Base-by-base conservation (phyloP, 1,140 invertebrate species). In the Laupala kohalensis region DNA sequence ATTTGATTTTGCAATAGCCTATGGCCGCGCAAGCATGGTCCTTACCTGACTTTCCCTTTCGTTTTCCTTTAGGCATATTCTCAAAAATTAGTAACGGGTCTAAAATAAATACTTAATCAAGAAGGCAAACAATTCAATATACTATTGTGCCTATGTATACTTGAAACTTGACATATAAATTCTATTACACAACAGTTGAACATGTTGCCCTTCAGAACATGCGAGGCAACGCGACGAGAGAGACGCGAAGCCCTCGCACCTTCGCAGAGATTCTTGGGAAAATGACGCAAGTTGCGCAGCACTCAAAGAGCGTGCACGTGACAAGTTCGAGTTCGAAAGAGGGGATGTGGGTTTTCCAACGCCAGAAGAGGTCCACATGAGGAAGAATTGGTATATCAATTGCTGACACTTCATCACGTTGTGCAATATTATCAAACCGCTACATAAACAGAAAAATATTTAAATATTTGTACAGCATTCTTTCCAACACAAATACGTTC, bases 101-200 rank as follows among this genome's bases (percentile, higher is more conserved):
- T 73, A 73, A 73, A 70, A 73, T 67, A 66, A 63, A 70, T 69
- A 67, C 69, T 67, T 71, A 70, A 71, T 73, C 72, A 73, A 69
- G 72, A 73, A 12, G 72, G 72, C 68, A 71, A 73, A 71, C 72
- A 73, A 25, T 73, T 73, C 30, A 73, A 73, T 71, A 71, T 73
- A 71, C 62, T 62, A 64, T 71, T 71, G 25, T n/a, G 25, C 63
- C 72, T 71, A 71, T 26, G 69, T 73, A 73, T 67, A 67, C 29
- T 73, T 37, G 66, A 71, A 65, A 71, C 26, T 70, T 71, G 69
- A 70, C 72, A 73, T 73, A 53, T 71, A 73, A 71, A 71, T 73
- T 64, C 67, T 62, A 64, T 71, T 71, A 23, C 65, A 28, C 72
- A 64, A 71, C 72, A 66, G 65, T 67, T 73, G 25, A 28, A 73